Evolutionary conservation across 2,113 vertebrate species (phyloP).

Genomic region (Myrmecophaga tridactyla): DNA sequence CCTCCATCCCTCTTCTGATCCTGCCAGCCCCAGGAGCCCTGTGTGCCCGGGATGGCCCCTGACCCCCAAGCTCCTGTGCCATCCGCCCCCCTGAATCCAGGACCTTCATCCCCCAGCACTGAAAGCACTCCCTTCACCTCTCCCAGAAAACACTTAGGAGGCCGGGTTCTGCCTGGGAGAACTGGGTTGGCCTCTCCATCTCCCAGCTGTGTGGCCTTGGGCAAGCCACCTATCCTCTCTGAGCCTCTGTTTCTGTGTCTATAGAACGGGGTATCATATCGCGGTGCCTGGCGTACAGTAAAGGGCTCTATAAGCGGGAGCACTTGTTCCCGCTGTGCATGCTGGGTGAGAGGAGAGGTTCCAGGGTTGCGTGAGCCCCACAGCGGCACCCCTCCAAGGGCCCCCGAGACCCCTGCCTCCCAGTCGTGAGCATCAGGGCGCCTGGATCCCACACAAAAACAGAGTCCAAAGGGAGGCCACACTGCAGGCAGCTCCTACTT

Average conservation of each 20-base stretch:
- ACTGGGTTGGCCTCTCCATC: background rate
- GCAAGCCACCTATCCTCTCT: no score
- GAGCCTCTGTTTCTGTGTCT: background rate
- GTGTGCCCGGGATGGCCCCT: background rate
- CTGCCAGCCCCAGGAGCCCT: background rate
- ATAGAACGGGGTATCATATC: background rate
- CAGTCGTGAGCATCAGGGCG: background rate
- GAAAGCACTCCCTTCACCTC: background rate
- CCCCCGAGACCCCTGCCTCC: background rate
- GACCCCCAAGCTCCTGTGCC: no score
- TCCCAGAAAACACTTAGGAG: no score
- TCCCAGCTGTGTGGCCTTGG: background rate
- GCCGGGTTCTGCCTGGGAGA: background rate
- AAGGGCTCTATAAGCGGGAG: background rate
- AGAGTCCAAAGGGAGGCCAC: rapidly evolving
- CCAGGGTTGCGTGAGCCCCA: background rate
- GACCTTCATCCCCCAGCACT: background rate
- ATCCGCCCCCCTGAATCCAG: background rate
- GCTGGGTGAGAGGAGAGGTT: background rate
- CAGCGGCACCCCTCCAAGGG: background rate
- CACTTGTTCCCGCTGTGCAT: rapidly evolving
- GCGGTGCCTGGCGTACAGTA: background rate
- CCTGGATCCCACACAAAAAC: background rate
- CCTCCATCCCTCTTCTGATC: background rate
- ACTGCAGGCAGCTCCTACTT: background rate